Base-by-base conservation (phyloP, 1,140 invertebrate genomes). In the Zelostemma sp. region DNA sequence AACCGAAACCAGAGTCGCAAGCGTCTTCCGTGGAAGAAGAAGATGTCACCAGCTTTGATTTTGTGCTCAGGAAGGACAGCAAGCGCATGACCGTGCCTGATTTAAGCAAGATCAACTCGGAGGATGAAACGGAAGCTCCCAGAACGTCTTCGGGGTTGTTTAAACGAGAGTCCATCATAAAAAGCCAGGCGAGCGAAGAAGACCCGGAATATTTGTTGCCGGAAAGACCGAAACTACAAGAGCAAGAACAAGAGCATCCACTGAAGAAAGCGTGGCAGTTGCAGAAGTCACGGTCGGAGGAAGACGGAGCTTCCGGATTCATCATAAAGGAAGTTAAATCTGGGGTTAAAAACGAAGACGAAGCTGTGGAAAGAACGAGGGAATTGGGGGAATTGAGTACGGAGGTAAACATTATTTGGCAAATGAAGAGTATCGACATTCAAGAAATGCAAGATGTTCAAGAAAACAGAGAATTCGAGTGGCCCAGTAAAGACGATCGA, bases 221-320 rank as follows among this genome's bases (percentile, higher is more conserved):
- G 1, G 84, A 86, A 49, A 75, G 84, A 21, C 84, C 84, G 0
- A 86, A 86, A 28, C 45, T 86, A 0, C 75, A 84, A 14, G 82
- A 86, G 48, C 84, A 86, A 50, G 84, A 85, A 11, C 72, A 82
- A 12, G 82, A 85, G 45, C 84, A 85, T 74, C 84, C 84, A 0
- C 85, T 85, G 15, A 84, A 85, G 50, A 85, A 84, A 35, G 84
- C 84, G 4, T 85, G 84, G 84, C 84, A 85, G 45, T 68, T 82
- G 69, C 84, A 85, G 33, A 85, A 85, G 14, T 85, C 84, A 1
- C 66, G 78, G 12, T 85, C 84, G 0, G 84, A 85, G 15, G 84
- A 85, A 19, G 84, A 85, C 14, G 79, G 80, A n/a, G 72, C 73
- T 0, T 50, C 72, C 3, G 76, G 71, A 9, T 84, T 81, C 18